Base-by-base conservation (phyloP, 2,888 invertebrate species). In the Synergus japonicus region DNA sequence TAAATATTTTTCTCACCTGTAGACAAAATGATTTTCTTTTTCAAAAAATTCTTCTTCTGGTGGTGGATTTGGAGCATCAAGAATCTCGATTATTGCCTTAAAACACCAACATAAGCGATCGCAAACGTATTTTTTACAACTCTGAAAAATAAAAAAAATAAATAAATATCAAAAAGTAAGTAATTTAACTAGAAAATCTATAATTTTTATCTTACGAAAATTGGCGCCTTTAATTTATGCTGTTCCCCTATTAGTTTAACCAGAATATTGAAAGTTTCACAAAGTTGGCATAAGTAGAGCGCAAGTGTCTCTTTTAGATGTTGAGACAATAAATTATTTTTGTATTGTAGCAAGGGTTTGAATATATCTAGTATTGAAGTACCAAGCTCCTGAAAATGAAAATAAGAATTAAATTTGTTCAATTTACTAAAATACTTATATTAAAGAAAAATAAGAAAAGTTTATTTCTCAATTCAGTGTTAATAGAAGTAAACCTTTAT, bases 11-110 rank as follows among this genome's bases (percentile, higher is more conserved):
- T 5, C 12, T 54, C 86, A 91, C 91, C 88, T 88, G 66, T 89
- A 90, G 69, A 92, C 91, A 81, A 92, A 92, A 83, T 92, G 90
- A 85, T 91, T 89, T 79, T 91, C 89, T 73, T 83, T 83, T 69
- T 91, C 90, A 5, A 83, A 83, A 78, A 80, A 85, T 78, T 91
- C 91, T 37, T 90, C 89, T 54, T 88, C 86, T 0, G 79, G 69
- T n/a, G 85, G 84, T 22, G 89, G 89, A 81, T 88, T 88, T 1
- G 88, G 77, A n/a, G 83, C 84, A 76, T 90, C 89, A 41, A 92
- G 76, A 22, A 89, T 83, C 10, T 88, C 86, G 73, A 89, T 85
- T 78, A 92, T 88, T 86, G 90, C 88, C 82, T 87, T 84, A 49
- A 92, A 89, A 84, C 92, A 92, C 67, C 85, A 87, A 76, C 90